Conservation (phyloP, 2,888 invertebrate species). For the Ophion ventricosus region DNA sequence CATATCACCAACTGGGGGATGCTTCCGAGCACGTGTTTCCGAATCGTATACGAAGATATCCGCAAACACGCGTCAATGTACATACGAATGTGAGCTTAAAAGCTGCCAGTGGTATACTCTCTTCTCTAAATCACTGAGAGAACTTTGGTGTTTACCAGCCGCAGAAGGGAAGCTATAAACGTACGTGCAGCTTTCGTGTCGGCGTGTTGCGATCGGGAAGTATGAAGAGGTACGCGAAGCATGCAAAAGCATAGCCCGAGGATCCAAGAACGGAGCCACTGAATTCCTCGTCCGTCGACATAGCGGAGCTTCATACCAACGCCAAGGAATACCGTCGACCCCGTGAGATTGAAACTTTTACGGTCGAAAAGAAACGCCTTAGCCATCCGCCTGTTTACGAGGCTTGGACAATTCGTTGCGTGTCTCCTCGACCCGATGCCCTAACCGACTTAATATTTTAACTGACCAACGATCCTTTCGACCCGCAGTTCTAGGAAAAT, state of each 20-base stretch:
- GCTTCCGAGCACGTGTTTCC: neutral
- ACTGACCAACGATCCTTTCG: neutral
- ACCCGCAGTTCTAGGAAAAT: neutral
- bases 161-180: slow-evolving; percentile 15
- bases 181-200: neutral
- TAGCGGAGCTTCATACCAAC: slow-evolving; percentile 26
- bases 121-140: slow-evolving; percentile 2
- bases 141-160: slow-evolving; percentile 29
- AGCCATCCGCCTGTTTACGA: slow-evolving; percentile 2
- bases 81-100: slow-evolving; percentile 3
- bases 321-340: slow-evolving; percentile 47
- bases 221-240: slow-evolving; percentile 56
- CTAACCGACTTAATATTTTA: neutral
- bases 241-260: slow-evolving; percentile 61
- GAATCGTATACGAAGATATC: slow-evolving; percentile 4
- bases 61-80: neutral
- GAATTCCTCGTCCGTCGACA: slow-evolving; percentile 55
- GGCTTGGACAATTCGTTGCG: neutral
- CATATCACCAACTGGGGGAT: neutral
- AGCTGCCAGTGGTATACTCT: slow-evolving; percentile 4
- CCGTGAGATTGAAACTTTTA: slow-evolving; percentile 47
- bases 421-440: too few relatives aligned
- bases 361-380: slow-evolving; percentile 22
- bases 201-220: slow-evolving; percentile 43
- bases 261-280: slow-evolving; percentile 35